Conservation (phyloP, 2,113 vertebrate species). For the Tupaia tana region DNA sequence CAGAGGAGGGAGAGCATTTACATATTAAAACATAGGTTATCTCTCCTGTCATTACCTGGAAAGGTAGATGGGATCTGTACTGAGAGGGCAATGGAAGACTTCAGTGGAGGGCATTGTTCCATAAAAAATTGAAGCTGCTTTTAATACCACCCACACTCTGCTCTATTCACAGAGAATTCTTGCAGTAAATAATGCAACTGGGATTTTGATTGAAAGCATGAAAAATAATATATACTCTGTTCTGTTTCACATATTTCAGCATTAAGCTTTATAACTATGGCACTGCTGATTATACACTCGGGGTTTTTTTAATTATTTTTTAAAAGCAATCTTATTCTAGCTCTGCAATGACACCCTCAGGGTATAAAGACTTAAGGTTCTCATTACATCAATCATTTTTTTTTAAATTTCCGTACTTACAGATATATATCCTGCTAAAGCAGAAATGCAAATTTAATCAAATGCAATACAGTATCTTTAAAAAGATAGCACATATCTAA, state of each 20-base stretch:
- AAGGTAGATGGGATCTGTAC: neutral
- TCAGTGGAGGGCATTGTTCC: neutral
- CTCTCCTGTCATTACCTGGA: neutral
- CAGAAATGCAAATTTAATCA: slow-evolving; percentile 74
- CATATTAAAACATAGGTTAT: neutral
- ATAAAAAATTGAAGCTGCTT: neutral
- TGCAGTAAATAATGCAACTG: neutral
- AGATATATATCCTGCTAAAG: slow-evolving; percentile 41
- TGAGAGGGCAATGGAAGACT: neutral
- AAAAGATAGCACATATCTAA: slow-evolving; percentile 67
- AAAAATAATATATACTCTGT: neutral
- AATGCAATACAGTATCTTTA: slow-evolving; percentile 56
- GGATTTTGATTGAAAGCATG: slow-evolving; percentile 20
- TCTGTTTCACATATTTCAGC: neutral
- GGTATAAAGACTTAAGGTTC: slow-evolving; percentile 46
- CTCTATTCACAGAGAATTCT: neutral
- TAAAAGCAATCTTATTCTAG: slow-evolving; percentile 20
- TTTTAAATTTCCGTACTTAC: slow-evolving; percentile 42
- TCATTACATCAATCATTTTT: slow-evolving; percentile 47
- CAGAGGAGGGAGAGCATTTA: neutral
- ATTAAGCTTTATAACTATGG: neutral
- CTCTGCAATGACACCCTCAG: slow-evolving; percentile 29
- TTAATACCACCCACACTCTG: neutral
- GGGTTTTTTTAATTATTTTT: slow-evolving; percentile 55
- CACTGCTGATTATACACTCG: neutral